These are phyloP conservation scores for Ditylenchus weischeri DNA, from an alignment of 2,888 invertebrate genomes.

Conservation along the genomic window DNA sequence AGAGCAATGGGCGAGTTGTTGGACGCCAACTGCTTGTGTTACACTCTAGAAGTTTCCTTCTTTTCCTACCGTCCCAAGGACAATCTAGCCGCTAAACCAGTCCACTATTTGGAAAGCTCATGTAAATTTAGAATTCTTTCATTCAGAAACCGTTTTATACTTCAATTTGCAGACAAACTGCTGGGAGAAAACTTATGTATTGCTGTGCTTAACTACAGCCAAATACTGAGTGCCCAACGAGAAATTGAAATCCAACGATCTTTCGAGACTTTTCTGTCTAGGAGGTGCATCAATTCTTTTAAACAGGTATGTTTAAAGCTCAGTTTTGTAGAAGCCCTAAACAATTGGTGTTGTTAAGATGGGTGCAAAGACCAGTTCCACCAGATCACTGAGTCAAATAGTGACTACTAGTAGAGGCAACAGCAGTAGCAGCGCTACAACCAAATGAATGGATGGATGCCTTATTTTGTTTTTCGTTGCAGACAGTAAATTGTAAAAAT, in stretches of 20 bases:
- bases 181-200: conserved; percentile 35
- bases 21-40: conserved; percentile 42
- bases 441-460: too few species aligned
- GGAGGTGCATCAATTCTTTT: conserved; percentile 24
- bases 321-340: too few species aligned
- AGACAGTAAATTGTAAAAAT: too few species aligned
- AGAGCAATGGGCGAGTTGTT: conserved; percentile 50
- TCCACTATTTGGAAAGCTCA: conserved; percentile 46
- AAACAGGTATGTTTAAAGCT: conserved; percentile 15
- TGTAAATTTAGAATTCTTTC: conserved; percentile 30
- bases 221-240: conserved; percentile 30
- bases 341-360: too few species aligned
- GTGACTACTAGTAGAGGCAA: too few species aligned
- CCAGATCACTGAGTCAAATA: too few species aligned
- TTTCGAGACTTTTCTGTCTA: conserved; percentile 36
- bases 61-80: conserved; percentile 47
- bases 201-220: conserved; percentile 32
- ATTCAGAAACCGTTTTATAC: conserved; percentile 3
- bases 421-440: too few species aligned
- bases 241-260: conserved; percentile 31
- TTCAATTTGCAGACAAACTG: conserved; percentile 21
- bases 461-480: too few species aligned
- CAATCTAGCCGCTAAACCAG: conserved; percentile 31
- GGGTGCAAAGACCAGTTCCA: too few species aligned
- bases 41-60: conserved; percentile 51